Base-by-base conservation (phyloP, 1,140 invertebrate species). In the Parasteatoda tepidariorum region DNA sequence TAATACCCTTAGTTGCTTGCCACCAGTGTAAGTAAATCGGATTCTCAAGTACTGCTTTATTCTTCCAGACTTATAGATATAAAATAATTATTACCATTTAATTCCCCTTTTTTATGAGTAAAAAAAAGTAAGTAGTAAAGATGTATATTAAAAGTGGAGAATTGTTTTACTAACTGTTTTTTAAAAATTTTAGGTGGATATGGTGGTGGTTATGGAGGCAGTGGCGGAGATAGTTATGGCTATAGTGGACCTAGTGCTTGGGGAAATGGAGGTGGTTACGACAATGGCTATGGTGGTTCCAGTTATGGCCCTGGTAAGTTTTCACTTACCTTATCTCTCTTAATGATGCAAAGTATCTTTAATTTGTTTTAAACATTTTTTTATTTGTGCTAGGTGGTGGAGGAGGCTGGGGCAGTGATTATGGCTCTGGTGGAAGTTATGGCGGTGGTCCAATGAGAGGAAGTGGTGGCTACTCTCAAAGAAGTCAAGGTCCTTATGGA, bases 401-500 rank as follows among this genome's bases (percentile, higher is more conserved):
- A 22, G 76, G 84, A 31, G 84, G 76, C 2, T 79, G 75, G 64
- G 66, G 84, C 5, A 68, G 70, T 2, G 79, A 75, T 24, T 85
- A 85, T 85, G 85, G 85, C 18, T 83, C 67, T 28, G 38, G 38
- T 48, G 38, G 38, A 9, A 83, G 84, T 48, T 84, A 84, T 78
- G 83, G 83, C 3, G 85, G 85, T 68, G 85, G 85, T 41, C 78
- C 85, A 34, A 61, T 85, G 1, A 31, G 82, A 71, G 62, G 79
- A 7, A 64, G 79, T 62, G 75, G 75, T 22, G 84, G 83, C 31
- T 85, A 85, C 66, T 79, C 75, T 2, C 84, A 85, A 24, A 59
- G 85, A 59, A 73, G 85, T 33, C 57, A 74, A 70, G 85, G 85
- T 31, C 85, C 85, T n/a, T 84, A 84, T 76, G 82, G 82, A 38